Base-by-base conservation (phyloP, 2,888 invertebrate species). In the Odontocerum albicorne region DNA sequence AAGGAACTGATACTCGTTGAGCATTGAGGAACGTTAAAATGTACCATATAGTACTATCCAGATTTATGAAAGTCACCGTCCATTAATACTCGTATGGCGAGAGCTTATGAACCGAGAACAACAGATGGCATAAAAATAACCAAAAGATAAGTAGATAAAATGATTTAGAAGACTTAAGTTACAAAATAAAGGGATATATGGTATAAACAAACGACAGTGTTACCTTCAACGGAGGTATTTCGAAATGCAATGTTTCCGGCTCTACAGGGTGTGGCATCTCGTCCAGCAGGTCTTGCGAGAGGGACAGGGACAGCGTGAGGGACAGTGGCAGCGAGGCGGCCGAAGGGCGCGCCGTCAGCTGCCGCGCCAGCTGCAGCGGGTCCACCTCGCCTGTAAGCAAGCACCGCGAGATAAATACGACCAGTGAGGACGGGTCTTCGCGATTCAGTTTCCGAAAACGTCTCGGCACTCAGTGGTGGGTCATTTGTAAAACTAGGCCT, bases 321-420 rank as follows among this genome's bases (percentile, higher is more conserved):
- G 49, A 19, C n/a, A 32, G 21, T 1, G 44, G 45, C 20, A 49
- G 70, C 1, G 78, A 78, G 12, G 77, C 77, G 57, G 77, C 76
- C 3, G 78, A 78, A 2, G 78, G 78, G 13, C 78, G 67, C 17
- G 78, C 76, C 10, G 77, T 77, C 43, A 78, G 62, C 57, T 78
- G 76, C 57, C 74, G 74, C n/a, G 78, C 78, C 33, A 78, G 59
- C 32, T 77, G 63, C 44, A 78, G 64, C 1, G 77, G 77, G 63
- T 78, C 78, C 1, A 77, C 68, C 65, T 77, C 77, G n/a, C 50
- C 57, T 52, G 45, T 20, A 45, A 45, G 16, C 4, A 13, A 21
- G 15, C n/a, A n/a, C n/a, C n/a, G n/a, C n/a, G n/a, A n/a, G n/a
- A n/a, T n/a, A n/a, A n/a, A n/a, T n/a, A n/a, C n/a, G n/a, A n/a